These are phyloP conservation scores for Zosterops japonicus DNA, from an alignment of 2,113 vertebrate genomes.

Conservation along the genomic window DNA sequence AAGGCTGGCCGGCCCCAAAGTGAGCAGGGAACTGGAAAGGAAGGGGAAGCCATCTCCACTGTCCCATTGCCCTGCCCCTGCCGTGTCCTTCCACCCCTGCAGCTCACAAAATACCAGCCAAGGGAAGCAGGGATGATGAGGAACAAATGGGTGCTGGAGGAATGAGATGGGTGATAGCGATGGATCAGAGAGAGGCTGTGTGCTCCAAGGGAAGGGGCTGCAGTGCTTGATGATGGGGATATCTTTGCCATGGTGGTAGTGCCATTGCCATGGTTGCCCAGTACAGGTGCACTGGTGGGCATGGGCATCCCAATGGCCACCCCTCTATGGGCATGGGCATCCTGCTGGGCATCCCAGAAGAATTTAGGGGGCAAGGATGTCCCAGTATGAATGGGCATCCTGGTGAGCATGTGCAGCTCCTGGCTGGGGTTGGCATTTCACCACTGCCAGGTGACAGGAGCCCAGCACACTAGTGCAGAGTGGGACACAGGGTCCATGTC, in stretches of 20 bases:
- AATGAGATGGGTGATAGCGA: neutral
- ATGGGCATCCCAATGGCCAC: neutral
- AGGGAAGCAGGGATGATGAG: neutral
- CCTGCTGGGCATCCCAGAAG: neutral
- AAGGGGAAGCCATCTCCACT: neutral
- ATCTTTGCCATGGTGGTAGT: neutral
- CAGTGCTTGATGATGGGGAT: neutral
- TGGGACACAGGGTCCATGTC: neutral
- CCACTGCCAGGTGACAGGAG: neutral
- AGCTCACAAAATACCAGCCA: neutral
- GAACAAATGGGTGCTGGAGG: neutral
- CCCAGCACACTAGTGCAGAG: neutral
- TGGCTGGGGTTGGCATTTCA: neutral
- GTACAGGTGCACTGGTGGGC: neutral
- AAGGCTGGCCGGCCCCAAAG: neutral
- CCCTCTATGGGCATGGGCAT: no score
- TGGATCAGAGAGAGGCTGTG: neutral
- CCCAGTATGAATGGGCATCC: fast-evolving
- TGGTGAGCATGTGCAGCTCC: neutral
- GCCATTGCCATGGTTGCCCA: no score
- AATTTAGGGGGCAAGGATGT: neutral
- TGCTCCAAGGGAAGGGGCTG: neutral
- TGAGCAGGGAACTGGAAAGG: fast-evolving
- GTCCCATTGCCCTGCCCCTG: neutral
- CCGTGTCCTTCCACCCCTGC: neutral